These are phyloP conservation scores for Escarpia spicata DNA, from an alignment of 2,888 invertebrate species.

Conservation along the genomic window DNA sequence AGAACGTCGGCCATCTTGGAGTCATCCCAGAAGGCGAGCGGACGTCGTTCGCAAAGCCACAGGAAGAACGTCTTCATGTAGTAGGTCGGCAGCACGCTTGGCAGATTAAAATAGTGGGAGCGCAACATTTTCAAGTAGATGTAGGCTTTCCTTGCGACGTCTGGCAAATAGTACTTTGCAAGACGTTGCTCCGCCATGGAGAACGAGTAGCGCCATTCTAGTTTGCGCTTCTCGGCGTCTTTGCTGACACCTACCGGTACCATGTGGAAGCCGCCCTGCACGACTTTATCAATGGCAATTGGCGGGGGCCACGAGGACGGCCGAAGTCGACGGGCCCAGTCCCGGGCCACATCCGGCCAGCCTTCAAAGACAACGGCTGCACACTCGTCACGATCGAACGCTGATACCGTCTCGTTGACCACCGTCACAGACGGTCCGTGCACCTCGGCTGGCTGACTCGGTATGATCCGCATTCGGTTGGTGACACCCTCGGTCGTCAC, in stretches of 20 bases:
- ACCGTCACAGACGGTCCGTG: constrained; percentile 2
- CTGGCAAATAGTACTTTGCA: background rate
- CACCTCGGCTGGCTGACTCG: background rate
- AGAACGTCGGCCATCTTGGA: background rate
- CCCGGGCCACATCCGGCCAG: background rate
- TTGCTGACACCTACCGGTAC: background rate
- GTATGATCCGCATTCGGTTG: background rate
- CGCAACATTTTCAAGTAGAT: background rate
- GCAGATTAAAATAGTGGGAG: background rate
- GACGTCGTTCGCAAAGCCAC: background rate
- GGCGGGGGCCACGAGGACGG: background rate
- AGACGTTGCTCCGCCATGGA: background rate
- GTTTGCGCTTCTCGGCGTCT: background rate
- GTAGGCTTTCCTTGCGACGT: background rate
- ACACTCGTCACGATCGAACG: background rate
- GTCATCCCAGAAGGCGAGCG: background rate
- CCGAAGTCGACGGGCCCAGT: background rate
- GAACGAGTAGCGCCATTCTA: background rate
- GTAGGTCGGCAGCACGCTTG: background rate
- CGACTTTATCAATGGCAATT: background rate
- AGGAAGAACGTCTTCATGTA: background rate
- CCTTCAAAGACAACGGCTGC: background rate
- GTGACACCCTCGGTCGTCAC: background rate
- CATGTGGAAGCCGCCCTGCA: background rate
- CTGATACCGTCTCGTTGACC: background rate